Evolutionary conservation across 2,113 vertebrate genomes (phyloP), one percentile per base, ranked within the genome.

Genomic region (Carassius carassius): DNA sequence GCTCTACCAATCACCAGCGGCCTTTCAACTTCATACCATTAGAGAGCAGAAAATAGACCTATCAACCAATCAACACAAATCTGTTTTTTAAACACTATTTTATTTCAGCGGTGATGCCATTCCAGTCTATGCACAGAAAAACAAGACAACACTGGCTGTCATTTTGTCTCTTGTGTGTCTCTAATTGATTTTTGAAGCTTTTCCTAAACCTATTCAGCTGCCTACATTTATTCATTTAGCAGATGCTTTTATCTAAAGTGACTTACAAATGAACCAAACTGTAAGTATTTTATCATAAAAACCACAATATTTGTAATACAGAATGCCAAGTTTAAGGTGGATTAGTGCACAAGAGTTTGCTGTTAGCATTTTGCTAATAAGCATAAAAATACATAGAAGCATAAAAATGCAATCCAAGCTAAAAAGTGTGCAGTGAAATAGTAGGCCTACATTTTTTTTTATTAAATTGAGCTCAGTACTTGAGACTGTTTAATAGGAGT

Each of bases 11-110:
- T 41, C 78, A 80, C 60, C 37, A 19, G 3, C 25, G 21, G 56
- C 12, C 35, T 80, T 80, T 80, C 37, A 80, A 21, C 78, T 47
- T 65, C 21, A 58, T 58, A n/a, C 51, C 54, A 60, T 65, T 65
- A 80, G n/a, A 65, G n/a, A 49, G 58, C 78, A 49, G n/a, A 47
- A 80, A 80, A 80, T 47, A 49, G 60, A 17, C 58, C 35, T 49
- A 44, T 62, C 49, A 5, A 32, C 10, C 11, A 16, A 60, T 80
- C 60, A 49, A 65, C 60, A 44, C 44, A 41, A 62, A 79, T 62
- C 58, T 63, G 21, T 62, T 25, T 62, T 79, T 62, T 79, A 25
- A 49, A 47, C 44, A 14, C 11, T 1, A 14, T 49, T 75, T 51
- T 13, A 25, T 74, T 44, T 75, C 44, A 25, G 12, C 0, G 13